Conservation (phyloP, 30 jellyfish, hydroid and myxozoan genomes). For the Aurelia sp. region DNA sequence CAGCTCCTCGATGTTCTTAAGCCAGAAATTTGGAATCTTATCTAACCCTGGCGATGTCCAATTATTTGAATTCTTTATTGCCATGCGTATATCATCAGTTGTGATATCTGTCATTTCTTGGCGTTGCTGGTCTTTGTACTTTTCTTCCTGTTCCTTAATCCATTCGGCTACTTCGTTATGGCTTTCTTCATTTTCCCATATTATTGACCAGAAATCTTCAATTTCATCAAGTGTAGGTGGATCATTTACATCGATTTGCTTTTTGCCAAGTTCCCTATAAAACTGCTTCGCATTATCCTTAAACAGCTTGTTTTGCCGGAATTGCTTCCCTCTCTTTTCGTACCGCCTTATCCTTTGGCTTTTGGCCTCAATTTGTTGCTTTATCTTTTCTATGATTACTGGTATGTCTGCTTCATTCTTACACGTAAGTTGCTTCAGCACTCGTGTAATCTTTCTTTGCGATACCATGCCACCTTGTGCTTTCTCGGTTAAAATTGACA, state of each 20-base stretch:
- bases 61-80: background rate
- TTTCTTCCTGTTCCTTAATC: background rate
- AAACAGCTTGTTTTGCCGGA: too few relatives aligned
- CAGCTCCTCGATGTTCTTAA: background rate
- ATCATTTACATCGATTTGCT: too few relatives aligned
- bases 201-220: background rate
- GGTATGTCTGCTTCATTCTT: background rate
- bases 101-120: background rate
- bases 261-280: too few relatives aligned
- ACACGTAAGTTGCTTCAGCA: background rate
- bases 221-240: background rate
- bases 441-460: background rate
- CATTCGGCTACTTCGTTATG: background rate
- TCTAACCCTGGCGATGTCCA: constrained; percentile 9
- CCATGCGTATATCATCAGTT: background rate
- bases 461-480: constrained; percentile 13
- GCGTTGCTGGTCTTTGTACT: background rate
- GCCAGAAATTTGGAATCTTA: background rate
- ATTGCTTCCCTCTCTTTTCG: constrained; percentile 6
- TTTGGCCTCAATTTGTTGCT: constrained; percentile 26
- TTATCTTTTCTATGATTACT: constrained; percentile 22
- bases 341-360: constrained; percentile 36
- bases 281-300: background rate
- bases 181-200: background rate
- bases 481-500: constrained; percentile 5